These are phyloP conservation scores for Clunio marinus DNA, from an alignment of 2,888 invertebrate genomes.

Conservation along the genomic window DNA sequence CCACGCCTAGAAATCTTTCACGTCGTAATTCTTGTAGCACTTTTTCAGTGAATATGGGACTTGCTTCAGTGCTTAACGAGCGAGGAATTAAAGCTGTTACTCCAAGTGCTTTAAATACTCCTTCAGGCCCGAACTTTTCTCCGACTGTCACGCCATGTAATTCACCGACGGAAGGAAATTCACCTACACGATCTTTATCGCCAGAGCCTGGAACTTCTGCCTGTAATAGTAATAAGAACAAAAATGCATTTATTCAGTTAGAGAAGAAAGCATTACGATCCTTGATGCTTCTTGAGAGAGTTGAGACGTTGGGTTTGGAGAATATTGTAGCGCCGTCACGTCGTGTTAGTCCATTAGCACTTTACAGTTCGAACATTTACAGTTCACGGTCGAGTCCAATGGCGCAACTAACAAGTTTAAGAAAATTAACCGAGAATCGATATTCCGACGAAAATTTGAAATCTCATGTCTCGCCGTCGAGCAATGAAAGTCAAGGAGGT, in stretches of 20 bases:
- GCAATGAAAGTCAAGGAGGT: slow-evolving; percentile 39
- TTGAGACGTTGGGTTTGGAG: slow-evolving; percentile 65
- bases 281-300: slow-evolving; percentile 59
- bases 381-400: slow-evolving; percentile 66
- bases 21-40: slow-evolving; percentile 77
- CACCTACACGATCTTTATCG: slow-evolving; percentile 56
- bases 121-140: slow-evolving; percentile 62
- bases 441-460: slow-evolving; percentile 45
- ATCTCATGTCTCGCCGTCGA: slow-evolving; percentile 31
- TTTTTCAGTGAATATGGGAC: slow-evolving; percentile 64
- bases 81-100: slow-evolving; percentile 70
- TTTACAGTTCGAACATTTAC: slow-evolving; percentile 58
- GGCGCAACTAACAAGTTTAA: slow-evolving; percentile 72
- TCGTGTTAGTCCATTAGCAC: slow-evolving; percentile 60
- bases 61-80: slow-evolving; percentile 74
- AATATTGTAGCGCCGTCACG: slow-evolving; percentile 56
- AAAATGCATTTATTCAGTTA: slow-evolving; percentile 49
- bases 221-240: slow-evolving; percentile 43
- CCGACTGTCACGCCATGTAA: slow-evolving; percentile 87
- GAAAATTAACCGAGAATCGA: slow-evolving; percentile 54
- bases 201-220: slow-evolving; percentile 45
- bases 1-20: slow-evolving; percentile 57
- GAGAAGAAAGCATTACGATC: slow-evolving; percentile 53
- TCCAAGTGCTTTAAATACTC: slow-evolving; percentile 63
- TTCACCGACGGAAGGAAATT: slow-evolving; percentile 59